phyloP scores from a whole-genome alignment of 2,888 invertebrate species.

The Oegoconia quadripuncta region DNA sequence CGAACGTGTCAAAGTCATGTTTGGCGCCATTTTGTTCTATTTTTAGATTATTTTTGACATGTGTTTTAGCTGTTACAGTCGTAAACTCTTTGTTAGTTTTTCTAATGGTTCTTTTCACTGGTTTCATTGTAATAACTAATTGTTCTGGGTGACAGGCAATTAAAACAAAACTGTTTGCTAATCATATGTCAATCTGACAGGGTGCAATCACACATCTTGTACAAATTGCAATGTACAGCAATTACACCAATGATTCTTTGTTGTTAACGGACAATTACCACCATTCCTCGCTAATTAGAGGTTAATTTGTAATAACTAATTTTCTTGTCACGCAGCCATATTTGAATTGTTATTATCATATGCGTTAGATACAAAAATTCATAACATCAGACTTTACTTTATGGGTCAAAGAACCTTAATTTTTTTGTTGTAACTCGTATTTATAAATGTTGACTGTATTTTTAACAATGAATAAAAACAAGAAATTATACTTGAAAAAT shows the following conservation, averaged over 20 bases:
- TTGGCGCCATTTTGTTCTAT: slow-evolving; percentile 30
- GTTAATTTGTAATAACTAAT: slow-evolving; percentile 11
- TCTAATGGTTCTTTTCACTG: background rate
- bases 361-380: background rate
- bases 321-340: slow-evolving; percentile 6
- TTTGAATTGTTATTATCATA: slow-evolving; percentile 14
- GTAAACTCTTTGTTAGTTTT: background rate
- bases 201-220: slow-evolving; percentile 19
- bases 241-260: slow-evolving; percentile 30
- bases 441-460: background rate
- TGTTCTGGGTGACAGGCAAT: slow-evolving; percentile 8
- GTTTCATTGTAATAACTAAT: slow-evolving; percentile 3
- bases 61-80: slow-evolving; percentile 17
- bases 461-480: background rate
- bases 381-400: slow-evolving; percentile 1
- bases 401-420: slow-evolving; percentile 9
- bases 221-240: slow-evolving; percentile 37
- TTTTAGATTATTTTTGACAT: slow-evolving; percentile 13
- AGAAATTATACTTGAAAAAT: no score
- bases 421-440: slow-evolving; percentile 5
- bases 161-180: slow-evolving; percentile 21
- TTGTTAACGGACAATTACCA: slow-evolving; percentile 29
- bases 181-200: slow-evolving; percentile 43
- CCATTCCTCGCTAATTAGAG: slow-evolving; percentile 24
- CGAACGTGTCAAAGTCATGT: slow-evolving; percentile 42